Conservation (phyloP, 2,113 vertebrate species). For the Sisor rabdophorus region DNA sequence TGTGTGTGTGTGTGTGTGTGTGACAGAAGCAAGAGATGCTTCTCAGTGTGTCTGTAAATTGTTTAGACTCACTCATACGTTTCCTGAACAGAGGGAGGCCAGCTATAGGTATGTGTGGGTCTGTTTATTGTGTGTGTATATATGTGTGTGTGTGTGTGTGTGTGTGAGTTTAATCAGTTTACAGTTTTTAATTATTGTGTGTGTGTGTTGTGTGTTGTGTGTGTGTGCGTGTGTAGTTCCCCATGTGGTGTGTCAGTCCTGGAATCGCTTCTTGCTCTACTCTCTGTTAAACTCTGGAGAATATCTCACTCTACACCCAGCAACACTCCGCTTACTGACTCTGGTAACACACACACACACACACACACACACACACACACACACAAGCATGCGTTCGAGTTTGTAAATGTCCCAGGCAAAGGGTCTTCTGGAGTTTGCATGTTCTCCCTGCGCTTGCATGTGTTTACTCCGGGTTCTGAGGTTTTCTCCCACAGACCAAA, state of each 20-base stretch:
- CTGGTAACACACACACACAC: constrained; percentile 68
- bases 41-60: constrained; percentile 76
- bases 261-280: constrained; percentile 82
- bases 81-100: constrained; percentile 76
- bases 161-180: background rate
- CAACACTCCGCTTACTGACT: constrained; percentile 77
- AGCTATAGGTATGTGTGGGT: constrained; percentile 58
- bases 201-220: constrained; percentile 27
- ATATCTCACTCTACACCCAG: constrained; percentile 75
- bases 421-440: too few relatives aligned
- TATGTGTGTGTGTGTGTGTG: background rate
- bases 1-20: constrained; percentile 39
- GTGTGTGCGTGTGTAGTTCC: constrained; percentile 63
- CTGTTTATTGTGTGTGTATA: constrained; percentile 5
- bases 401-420: too few relatives aligned
- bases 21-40: constrained; percentile 82
- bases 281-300: constrained; percentile 71
- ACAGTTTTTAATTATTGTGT: background rate
- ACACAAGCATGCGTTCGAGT: too few relatives aligned
- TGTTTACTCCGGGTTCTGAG: too few relatives aligned
- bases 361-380: background rate
- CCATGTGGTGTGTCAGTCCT: constrained; percentile 79
- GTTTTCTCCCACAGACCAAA: too few relatives aligned
- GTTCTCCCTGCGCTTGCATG: too few relatives aligned
- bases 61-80: constrained; percentile 78